These are phyloP conservation scores for Gallinago undulata DNA, from an alignment of 2,113 vertebrate genomes.

Conservation along the genomic window DNA sequence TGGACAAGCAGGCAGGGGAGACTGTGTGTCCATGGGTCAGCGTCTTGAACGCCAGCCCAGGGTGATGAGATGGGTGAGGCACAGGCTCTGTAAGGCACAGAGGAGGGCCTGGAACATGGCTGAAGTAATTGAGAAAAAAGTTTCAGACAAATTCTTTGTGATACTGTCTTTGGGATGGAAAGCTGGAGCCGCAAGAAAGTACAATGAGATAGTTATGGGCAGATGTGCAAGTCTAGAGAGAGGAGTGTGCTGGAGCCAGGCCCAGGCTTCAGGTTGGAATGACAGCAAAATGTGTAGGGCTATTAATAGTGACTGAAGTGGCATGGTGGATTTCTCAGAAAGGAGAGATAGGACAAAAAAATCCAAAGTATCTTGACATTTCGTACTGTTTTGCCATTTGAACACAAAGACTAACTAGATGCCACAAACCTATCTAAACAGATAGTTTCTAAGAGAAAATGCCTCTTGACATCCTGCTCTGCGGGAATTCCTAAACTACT, in stretches of 20 bases:
- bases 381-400: neutral
- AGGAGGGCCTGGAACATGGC: neutral
- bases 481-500: neutral
- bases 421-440: neutral
- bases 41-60: neutral
- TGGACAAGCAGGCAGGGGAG: neutral
- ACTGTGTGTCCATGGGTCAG: neutral
- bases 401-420: neutral
- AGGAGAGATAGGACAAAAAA: neutral
- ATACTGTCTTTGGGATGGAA: slow-evolving; percentile 43
- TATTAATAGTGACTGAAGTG: neutral
- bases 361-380: neutral
- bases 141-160: slow-evolving; percentile 8
- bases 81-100: neutral
- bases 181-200: neutral
- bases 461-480: neutral
- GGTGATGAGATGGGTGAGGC: neutral
- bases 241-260: slow-evolving; percentile 5
- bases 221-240: neutral
- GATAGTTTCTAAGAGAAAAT: neutral
- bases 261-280: neutral
- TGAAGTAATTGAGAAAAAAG: slow-evolving; percentile 40
- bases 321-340: neutral
- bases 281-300: neutral
- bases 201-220: slow-evolving; percentile 9